These are phyloP conservation scores for Elaeidobius kamerunicus DNA, from an alignment of 2,888 invertebrate genomes.

Conservation along the genomic window DNA sequence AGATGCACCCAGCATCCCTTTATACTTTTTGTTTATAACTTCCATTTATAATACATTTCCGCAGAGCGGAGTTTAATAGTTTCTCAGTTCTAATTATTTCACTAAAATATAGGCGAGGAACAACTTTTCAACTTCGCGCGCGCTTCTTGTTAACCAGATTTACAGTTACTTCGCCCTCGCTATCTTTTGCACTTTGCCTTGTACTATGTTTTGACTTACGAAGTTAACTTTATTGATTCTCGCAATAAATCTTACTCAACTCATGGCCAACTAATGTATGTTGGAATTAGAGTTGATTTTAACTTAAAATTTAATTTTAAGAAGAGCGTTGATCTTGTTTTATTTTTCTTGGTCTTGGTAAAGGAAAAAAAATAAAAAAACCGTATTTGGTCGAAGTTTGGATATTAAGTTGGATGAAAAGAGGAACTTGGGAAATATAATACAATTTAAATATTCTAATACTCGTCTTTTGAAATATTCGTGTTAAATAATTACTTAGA, in stretches of 20 bases:
- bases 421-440: no score
- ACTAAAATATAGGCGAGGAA: constrained; percentile 26
- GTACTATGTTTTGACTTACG: background rate
- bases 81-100: constrained; percentile 28
- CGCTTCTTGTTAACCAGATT: constrained; percentile 27
- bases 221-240: background rate
- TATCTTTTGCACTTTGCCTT: constrained; percentile 19
- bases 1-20: constrained; percentile 25
- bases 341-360: no score
- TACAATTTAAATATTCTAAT: no score
- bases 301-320: no score
- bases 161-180: constrained; percentile 13
- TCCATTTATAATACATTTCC: constrained; percentile 29
- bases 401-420: no score
- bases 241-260: no score
- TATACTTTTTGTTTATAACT: constrained; percentile 25
- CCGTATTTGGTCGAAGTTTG: no score
- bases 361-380: background rate
- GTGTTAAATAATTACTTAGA: no score
- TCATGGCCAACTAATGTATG: no score
- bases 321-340: no score
- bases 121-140: constrained; percentile 23
- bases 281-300: no score
- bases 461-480: no score
- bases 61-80: constrained; percentile 28